These are phyloP conservation scores for Notolabrus celidotus DNA, from an alignment of 2,797 vertebrate species.

Conservation along the genomic window DNA sequence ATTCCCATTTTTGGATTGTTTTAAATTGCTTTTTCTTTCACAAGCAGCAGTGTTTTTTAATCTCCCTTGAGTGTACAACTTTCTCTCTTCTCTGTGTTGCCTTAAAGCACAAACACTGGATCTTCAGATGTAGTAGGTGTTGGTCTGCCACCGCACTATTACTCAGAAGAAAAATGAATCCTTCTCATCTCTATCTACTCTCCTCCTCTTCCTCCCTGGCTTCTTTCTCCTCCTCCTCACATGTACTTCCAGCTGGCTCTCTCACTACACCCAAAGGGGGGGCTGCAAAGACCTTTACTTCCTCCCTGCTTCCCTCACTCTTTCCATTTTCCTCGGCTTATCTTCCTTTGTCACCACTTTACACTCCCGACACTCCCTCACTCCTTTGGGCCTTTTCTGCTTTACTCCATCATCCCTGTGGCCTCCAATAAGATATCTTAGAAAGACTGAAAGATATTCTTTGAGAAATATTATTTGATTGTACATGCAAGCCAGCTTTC, in stretches of 20 bases:
- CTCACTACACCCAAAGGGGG: conserved; percentile 38
- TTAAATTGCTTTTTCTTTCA: not conserved
- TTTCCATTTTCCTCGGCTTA: conserved; percentile 31
- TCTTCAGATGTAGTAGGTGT: conserved; percentile 39
- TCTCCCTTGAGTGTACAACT: not conserved
- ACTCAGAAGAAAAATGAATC: conserved; percentile 57
- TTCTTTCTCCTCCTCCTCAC: conserved; percentile 38
- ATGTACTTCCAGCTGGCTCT: conserved; percentile 51
- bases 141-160: conserved; percentile 26
- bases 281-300: conserved; percentile 38
- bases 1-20: conserved; percentile 9
- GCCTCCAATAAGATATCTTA: conserved; percentile 16
- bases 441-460: conserved; percentile 24
- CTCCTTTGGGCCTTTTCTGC: too few relatives aligned
- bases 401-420: conserved; percentile 12
- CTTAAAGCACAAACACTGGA: conserved; percentile 13
- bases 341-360: conserved; percentile 32
- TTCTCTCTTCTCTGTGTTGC: not conserved
- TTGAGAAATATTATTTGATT: conserved; percentile 22
- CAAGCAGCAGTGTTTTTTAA: not conserved
- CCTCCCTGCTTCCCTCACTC: conserved; percentile 25
- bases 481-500: conserved; percentile 19
- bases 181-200: conserved; percentile 38
- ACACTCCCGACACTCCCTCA: conserved; percentile 32
- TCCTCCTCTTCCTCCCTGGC: conserved; percentile 30